Conservation (phyloP, 2,113 vertebrate species). For the Oncorhynchus mykiss region DNA sequence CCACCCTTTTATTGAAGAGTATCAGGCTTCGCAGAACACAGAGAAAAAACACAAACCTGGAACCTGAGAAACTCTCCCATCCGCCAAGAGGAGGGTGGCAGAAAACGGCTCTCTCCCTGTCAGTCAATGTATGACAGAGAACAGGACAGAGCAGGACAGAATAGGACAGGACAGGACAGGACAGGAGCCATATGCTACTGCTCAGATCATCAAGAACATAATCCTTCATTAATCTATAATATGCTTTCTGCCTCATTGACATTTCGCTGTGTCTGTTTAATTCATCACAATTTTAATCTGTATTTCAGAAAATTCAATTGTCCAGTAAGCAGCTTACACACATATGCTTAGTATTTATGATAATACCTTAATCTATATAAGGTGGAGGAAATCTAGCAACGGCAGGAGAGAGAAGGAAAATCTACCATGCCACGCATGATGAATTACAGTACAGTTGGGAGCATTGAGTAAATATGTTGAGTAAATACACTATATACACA, state of each 20-base stretch:
- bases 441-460: neutral
- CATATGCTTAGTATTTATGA: conserved; percentile 11
- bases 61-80: conserved; percentile 28
- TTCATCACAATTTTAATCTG: conserved; percentile 35
- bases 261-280: conserved; percentile 14
- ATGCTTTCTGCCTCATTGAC: conserved; percentile 15
- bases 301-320: conserved; percentile 24
- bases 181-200: neutral
- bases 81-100: neutral
- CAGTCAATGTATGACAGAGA: conserved; percentile 1
- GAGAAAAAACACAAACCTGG: conserved; percentile 10
- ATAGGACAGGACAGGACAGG: neutral
- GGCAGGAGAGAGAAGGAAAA: neutral
- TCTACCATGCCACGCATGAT: neutral
- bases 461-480: neutral
- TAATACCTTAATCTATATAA: conserved; percentile 15
- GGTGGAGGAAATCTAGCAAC: neutral
- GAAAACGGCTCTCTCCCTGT: neutral
- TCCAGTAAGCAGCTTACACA: conserved; percentile 42
- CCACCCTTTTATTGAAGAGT: conserved; percentile 30
- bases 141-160: neutral
- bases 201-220: conserved; percentile 9
- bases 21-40: neutral
- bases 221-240: conserved; percentile 30
- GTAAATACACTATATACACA: no score